Evolutionary conservation across 2,113 vertebrate genomes (phyloP).

Genomic region (Castor canadensis): DNA sequence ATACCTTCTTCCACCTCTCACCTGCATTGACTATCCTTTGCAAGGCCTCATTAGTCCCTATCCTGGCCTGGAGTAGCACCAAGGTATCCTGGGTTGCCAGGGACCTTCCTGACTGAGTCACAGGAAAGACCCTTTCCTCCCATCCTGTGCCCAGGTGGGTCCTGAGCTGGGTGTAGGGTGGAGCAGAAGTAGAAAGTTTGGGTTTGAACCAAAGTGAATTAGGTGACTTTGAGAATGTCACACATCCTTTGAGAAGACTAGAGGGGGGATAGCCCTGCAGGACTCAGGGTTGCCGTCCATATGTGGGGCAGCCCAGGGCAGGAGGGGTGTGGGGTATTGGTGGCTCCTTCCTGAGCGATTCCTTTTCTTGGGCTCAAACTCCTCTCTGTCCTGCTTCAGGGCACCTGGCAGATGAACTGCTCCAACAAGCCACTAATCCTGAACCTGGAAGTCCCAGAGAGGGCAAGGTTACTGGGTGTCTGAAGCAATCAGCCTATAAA

Average conservation of each 20-base stretch:
- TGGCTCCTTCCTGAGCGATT: neutral
- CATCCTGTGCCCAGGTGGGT: neutral
- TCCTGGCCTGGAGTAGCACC: rapidly evolving
- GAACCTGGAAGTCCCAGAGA: neutral
- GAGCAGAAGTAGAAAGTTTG: neutral
- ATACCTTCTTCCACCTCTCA: neutral
- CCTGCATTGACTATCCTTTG: rapidly evolving
- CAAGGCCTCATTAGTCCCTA: neutral
- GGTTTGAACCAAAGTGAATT: neutral
- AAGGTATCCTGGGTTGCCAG: neutral
- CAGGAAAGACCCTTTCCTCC: neutral
- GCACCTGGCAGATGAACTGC: neutral
- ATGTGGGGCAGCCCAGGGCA: neutral
- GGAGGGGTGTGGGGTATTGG: rapidly evolving
- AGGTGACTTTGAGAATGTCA: neutral
- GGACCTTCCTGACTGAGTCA: neutral
- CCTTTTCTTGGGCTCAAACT: neutral
- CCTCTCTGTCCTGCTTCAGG: neutral
- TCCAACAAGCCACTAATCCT: neutral
- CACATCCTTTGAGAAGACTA: neutral
- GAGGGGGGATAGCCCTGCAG: neutral
- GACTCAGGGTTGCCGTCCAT: too few species aligned
- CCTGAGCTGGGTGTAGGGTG: rapidly evolving
- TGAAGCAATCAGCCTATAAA: neutral
- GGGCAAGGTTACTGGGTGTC: neutral